phyloP scores from a whole-genome alignment of 2,888 invertebrate species.

The Meghimatium bilineatum region DNA sequence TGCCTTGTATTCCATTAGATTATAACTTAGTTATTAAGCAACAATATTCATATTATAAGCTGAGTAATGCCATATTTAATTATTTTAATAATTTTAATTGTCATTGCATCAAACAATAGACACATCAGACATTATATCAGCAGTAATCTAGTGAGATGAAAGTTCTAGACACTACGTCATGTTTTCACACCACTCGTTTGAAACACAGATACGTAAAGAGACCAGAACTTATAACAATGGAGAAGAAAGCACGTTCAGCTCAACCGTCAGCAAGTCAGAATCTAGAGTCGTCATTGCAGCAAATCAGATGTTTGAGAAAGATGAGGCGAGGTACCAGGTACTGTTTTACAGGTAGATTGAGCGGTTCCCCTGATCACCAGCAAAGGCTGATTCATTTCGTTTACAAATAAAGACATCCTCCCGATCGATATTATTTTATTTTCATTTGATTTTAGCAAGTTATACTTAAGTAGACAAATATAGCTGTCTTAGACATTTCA shows the following conservation, averaged over 20 bases:
- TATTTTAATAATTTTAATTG: too few species aligned
- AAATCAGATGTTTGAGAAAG: slow-evolving; percentile 52
- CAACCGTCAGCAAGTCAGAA: slow-evolving; percentile 31
- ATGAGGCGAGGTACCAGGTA: slow-evolving; percentile 55
- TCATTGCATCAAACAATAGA: not conserved
- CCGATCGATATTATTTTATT: too few species aligned
- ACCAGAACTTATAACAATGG: slow-evolving; percentile 13
- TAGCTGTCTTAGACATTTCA: too few species aligned
- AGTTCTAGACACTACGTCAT: not conserved
- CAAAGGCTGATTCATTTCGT: too few species aligned
- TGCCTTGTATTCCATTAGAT: too few species aligned
- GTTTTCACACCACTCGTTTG: slow-evolving; percentile 18
- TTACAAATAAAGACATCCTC: too few species aligned
- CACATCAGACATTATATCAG: not conserved
- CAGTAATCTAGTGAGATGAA: not conserved
- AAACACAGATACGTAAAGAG: slow-evolving; percentile 43
- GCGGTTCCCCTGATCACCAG: slow-evolving; percentile 13
- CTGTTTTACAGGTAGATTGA: slow-evolving; percentile 39
- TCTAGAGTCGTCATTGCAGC: slow-evolving; percentile 51
- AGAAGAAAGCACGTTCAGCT: slow-evolving; percentile 12
- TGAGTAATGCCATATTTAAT: too few species aligned
- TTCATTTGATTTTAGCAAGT: too few species aligned
- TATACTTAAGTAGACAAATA: too few species aligned
- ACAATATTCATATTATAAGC: too few species aligned
- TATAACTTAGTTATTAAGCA: too few species aligned